phyloP scores from a whole-genome alignment of 2,797 vertebrate species.

The Rhinatrema bivittatum region DNA sequence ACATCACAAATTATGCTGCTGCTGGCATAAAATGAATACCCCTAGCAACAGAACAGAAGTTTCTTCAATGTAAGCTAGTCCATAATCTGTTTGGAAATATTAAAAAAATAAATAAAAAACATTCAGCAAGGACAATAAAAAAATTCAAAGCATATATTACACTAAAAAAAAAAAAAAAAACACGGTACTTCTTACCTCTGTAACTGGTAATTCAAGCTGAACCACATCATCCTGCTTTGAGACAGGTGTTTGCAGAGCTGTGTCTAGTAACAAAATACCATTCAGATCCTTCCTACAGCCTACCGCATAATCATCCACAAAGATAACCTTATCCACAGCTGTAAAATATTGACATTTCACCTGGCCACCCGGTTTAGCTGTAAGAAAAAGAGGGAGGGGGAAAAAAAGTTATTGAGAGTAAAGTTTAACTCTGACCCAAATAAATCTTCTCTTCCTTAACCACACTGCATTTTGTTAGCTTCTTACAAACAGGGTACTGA shows the following conservation, averaged over 20 bases:
- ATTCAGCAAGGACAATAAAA: too few relatives aligned
- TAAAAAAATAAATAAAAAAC: too few relatives aligned
- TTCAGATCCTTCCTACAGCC: slow-evolving; percentile 97
- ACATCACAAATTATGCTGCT: too few relatives aligned
- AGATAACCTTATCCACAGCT: slow-evolving; percentile 96
- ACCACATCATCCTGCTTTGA: slow-evolving; percentile 92
- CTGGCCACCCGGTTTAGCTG: slow-evolving; percentile 91
- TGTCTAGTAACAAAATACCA: slow-evolving; percentile 94
- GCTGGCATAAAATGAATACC: too few relatives aligned
- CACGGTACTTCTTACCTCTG: slow-evolving; percentile 73
- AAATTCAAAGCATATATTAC: too few relatives aligned
- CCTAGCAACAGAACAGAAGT: too few relatives aligned
- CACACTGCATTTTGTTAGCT: too few relatives aligned
- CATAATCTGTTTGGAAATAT: too few relatives aligned
- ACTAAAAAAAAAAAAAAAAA: too few relatives aligned
- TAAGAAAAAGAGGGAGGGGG: slow-evolving; percentile 14
- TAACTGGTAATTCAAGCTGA: slow-evolving; percentile 94
- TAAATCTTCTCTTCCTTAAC: too few relatives aligned
- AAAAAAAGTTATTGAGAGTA: not conserved
- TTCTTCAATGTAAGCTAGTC: too few relatives aligned
- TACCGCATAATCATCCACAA: slow-evolving; percentile 95
- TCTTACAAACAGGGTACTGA: too few relatives aligned
- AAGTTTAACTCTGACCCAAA: not conserved
- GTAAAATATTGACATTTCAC: slow-evolving; percentile 97
- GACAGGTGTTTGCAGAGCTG: slow-evolving; percentile 93